phyloP scores from a whole-genome alignment of 1,140 invertebrate genomes.

The Lepidurus couesii region DNA sequence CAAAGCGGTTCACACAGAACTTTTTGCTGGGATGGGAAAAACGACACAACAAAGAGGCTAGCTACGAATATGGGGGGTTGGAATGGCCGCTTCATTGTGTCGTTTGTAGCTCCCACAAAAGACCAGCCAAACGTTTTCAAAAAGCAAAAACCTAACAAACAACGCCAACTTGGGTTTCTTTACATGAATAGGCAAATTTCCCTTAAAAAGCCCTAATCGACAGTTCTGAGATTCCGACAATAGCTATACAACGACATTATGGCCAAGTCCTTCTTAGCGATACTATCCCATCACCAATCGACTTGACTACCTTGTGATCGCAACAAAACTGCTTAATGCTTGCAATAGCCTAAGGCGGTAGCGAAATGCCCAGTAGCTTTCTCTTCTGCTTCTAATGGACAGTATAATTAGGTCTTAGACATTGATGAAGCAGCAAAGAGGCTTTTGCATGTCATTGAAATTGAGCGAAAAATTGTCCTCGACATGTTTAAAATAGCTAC shows the following conservation, averaged over 20 bases:
- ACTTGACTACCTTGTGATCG: not conserved
- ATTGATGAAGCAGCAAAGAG: too few relatives aligned
- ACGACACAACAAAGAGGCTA: not conserved
- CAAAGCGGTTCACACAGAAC: too few relatives aligned
- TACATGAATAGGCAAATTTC: constrained; percentile 4
- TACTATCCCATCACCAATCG: not conserved
- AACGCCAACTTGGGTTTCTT: not conserved
- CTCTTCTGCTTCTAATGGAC: too few relatives aligned
- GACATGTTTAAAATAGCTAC: too few relatives aligned
- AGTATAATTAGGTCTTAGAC: too few relatives aligned
- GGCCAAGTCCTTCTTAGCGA: not conserved
- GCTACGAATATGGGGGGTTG: not conserved
- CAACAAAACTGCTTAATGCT: not conserved
- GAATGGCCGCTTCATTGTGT: constrained; percentile 1
- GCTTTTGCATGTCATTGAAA: too few relatives aligned
- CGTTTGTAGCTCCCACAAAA: not conserved
- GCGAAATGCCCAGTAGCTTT: not conserved
- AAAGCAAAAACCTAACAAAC: not conserved
- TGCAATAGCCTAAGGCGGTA: not conserved
- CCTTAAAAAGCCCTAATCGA: not conserved
- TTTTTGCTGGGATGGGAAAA: not conserved
- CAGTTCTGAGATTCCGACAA: not conserved
- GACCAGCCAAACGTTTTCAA: not conserved
- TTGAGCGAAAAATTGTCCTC: too few relatives aligned
- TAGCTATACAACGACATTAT: not conserved